These are phyloP conservation scores for Bufo bufo DNA, from an alignment of 2,113 vertebrate genomes.

Conservation along the genomic window DNA sequence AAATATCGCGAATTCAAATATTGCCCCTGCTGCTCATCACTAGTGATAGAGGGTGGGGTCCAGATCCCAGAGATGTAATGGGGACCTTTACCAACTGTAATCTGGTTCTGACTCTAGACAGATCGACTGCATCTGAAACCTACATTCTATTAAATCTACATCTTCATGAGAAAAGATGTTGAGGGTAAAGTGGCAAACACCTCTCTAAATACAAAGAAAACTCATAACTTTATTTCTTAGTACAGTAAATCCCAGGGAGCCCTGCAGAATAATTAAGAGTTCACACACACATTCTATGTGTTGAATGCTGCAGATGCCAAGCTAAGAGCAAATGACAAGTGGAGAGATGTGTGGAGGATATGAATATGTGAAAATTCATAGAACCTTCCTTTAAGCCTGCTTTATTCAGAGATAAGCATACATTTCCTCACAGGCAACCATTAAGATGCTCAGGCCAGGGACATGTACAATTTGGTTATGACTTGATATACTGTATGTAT, in stretches of 20 bases:
- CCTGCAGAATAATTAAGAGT: conserved; percentile 27
- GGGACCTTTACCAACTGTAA: no score
- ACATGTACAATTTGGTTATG: not conserved
- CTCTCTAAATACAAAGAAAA: conserved; percentile 10
- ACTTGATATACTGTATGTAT: no score
- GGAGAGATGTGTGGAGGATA: conserved; percentile 5
- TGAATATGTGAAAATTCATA: not conserved
- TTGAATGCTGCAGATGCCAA: conserved; percentile 42
- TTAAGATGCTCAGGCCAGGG: not conserved
- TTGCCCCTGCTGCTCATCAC: no score
- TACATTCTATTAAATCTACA: not conserved
- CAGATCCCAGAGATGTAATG: no score
- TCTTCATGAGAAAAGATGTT: conserved; percentile 4
- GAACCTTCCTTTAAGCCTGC: not conserved
- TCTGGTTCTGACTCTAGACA: not conserved
- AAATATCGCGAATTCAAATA: no score
- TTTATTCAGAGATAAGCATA: not conserved
- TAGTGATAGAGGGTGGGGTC: not conserved
- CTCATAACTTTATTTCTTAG: conserved; percentile 16
- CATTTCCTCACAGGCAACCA: not conserved
- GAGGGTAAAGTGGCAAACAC: not conserved
- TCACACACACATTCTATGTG: conserved; percentile 44
- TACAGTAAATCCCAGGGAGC: conserved; percentile 19
- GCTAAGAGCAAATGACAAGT: conserved; percentile 33
- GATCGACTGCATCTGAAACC: not conserved